phyloP scores from a whole-genome alignment of 2,888 invertebrate genomes.

The Hedya salicella region DNA sequence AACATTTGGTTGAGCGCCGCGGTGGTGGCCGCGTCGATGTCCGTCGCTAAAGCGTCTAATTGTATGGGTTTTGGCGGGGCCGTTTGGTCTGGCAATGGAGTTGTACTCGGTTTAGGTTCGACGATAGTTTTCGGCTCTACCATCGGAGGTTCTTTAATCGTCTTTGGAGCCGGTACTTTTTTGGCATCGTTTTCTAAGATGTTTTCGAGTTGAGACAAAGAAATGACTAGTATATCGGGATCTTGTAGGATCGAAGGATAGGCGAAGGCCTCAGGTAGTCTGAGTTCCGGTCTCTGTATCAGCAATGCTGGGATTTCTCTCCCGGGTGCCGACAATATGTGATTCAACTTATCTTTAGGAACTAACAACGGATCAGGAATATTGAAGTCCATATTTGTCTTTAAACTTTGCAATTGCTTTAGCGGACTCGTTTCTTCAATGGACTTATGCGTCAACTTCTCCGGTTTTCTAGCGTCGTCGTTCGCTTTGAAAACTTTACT shows the following conservation, averaged over 20 bases:
- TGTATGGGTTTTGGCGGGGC: conserved; percentile 68
- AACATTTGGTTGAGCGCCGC: conserved; percentile 90
- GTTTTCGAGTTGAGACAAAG: conserved; percentile 89
- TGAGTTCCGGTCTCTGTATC: conserved; percentile 88
- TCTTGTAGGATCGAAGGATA: conserved; percentile 90
- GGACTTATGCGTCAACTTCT: conserved; percentile 57
- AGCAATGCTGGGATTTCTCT: conserved; percentile 91
- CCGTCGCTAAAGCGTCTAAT: conserved; percentile 82
- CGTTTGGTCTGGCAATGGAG: conserved; percentile 58
- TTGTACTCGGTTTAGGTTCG: conserved; percentile 32
- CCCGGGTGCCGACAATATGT: conserved; percentile 89
- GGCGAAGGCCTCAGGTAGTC: conserved; percentile 89
- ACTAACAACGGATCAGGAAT: conserved; percentile 93
- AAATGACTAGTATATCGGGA: conserved; percentile 91
- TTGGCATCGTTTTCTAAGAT: conserved; percentile 84
- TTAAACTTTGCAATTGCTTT: conserved; percentile 88
- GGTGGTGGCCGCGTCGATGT: conserved; percentile 88
- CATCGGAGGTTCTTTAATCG: conserved; percentile 51
- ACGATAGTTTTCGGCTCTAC: conserved; percentile 48
- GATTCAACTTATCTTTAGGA: conserved; percentile 90
- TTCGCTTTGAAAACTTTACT: conserved; percentile 70
- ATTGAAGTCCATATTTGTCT: conserved; percentile 87
- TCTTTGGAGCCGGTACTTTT: conserved; percentile 55
- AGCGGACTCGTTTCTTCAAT: conserved; percentile 86
- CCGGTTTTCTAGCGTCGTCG: conserved; percentile 65